These are phyloP conservation scores for Drosophila testacea DNA, from an alignment of 2,888 invertebrate species.

Conservation along the genomic window DNA sequence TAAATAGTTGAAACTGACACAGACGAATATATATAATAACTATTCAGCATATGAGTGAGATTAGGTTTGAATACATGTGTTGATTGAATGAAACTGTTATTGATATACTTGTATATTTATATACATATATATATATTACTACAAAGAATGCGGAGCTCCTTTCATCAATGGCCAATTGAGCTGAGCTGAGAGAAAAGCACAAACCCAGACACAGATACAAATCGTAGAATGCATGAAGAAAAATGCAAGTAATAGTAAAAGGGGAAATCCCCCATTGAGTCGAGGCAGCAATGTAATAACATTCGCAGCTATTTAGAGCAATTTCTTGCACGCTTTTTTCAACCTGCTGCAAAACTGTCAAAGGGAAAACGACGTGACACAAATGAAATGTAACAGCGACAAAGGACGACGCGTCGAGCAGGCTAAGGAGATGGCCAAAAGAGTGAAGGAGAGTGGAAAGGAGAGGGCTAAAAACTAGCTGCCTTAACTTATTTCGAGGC, in stretches of 20 bases:
- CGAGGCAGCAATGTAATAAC: constrained; percentile 53
- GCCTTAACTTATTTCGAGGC: constrained; percentile 61
- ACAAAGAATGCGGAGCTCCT: constrained; percentile 16
- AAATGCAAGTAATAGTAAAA: constrained; percentile 25
- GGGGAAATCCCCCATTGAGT: constrained; percentile 12
- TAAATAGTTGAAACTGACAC: background rate
- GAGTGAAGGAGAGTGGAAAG: background rate
- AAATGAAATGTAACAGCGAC: constrained; percentile 62
- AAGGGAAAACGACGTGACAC: constrained; percentile 57
- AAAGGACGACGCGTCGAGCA: constrained; percentile 43
- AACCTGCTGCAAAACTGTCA: constrained; percentile 52
- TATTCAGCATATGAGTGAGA: constrained; percentile 16
- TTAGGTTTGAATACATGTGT: constrained; percentile 28
- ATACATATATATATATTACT: background rate
- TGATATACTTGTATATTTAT: constrained; percentile 21
- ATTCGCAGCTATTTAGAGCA: constrained; percentile 69
- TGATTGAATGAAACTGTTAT: constrained; percentile 57
- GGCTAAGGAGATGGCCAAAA: background rate
- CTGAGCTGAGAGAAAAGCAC: constrained; percentile 12
- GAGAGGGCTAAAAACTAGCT: constrained; percentile 30
- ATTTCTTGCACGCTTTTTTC: constrained; percentile 49
- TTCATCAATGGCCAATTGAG: constrained; percentile 50
- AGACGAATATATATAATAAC: background rate
- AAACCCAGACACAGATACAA: constrained; percentile 25
- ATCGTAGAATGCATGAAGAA: constrained; percentile 27